Percentiles rank a stretch among this genome's conserved stretches.
Conservation (phyloP, 2,888 invertebrate species). For the Hypomecis atomaria region DNA sequence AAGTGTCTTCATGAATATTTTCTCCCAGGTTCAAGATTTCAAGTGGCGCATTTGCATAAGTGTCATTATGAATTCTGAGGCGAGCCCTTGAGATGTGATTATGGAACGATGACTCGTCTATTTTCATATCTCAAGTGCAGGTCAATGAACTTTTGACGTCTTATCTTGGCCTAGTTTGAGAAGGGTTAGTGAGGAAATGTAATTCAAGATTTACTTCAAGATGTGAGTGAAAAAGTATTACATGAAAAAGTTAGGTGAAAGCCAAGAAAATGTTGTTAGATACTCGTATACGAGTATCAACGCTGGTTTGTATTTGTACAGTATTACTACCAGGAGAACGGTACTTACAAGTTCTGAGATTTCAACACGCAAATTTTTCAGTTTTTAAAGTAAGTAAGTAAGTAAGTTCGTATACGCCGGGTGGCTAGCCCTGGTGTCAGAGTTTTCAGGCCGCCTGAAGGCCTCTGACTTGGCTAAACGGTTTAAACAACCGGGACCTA, state of each 20-base stretch:
- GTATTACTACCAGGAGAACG: too few relatives aligned
- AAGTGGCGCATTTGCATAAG: conserved; percentile 63
- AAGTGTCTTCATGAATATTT: conserved; percentile 23
- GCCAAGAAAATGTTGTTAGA: too few relatives aligned
- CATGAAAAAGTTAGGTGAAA: not conserved
- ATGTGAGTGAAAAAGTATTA: not conserved
- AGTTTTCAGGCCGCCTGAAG: too few relatives aligned
- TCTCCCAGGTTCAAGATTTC: conserved; percentile 25
- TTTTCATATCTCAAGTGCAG: conserved; percentile 18
- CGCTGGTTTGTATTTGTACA: too few relatives aligned
- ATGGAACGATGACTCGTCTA: conserved; percentile 58
- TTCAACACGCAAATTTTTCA: too few relatives aligned
- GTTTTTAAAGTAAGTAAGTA: too few relatives aligned
- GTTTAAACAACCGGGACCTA: too few relatives aligned
- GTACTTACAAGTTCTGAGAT: too few relatives aligned
- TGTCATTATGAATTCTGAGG: conserved; percentile 67
- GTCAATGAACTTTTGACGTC: conserved; percentile 19
- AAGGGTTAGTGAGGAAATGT: not conserved
- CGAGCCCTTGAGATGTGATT: conserved; percentile 57
- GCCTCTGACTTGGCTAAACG: too few relatives aligned
- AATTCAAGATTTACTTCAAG: not conserved
- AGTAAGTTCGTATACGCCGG: too few relatives aligned
- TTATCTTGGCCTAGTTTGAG: conserved; percentile 7
- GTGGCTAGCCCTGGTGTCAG: too few relatives aligned
- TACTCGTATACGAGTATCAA: too few relatives aligned